Evolutionary conservation across 1,140 invertebrate genomes (phyloP).

Genomic region (Batillaria attramentaria): DNA sequence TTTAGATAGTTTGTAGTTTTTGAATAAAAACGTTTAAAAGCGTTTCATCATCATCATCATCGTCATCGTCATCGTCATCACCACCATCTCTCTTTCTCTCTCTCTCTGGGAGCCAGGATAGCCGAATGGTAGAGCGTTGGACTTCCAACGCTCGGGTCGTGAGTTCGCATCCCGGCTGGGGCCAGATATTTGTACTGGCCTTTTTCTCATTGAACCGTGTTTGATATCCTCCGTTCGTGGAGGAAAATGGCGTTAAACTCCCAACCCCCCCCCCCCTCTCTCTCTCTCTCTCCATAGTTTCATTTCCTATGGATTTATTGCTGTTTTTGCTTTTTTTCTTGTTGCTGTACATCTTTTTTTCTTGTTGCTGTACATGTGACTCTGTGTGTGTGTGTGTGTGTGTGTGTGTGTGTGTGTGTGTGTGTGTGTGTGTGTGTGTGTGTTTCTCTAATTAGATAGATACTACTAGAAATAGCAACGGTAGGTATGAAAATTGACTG

Average conservation of each 20-base stretch:
- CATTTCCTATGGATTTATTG: neutral
- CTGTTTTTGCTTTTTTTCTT: neutral
- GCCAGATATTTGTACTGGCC: neutral
- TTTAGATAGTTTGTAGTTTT: too few relatives aligned
- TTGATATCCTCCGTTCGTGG: neutral
- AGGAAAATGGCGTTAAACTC: too few relatives aligned
- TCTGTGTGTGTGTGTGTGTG: conserved; percentile 2
- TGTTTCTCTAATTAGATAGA: too few relatives aligned
- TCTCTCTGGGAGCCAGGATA: too few relatives aligned
- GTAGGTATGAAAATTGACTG: too few relatives aligned
- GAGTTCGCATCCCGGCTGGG: too few relatives aligned
- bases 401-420: neutral
- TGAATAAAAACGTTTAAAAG: neutral
- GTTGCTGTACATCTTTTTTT: neutral
- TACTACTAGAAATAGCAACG: too few relatives aligned
- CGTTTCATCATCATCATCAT: conserved; percentile 24
- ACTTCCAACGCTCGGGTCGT: too few relatives aligned
- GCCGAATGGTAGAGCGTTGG: too few relatives aligned
- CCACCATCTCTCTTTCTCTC: conserved; percentile 10
- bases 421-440: neutral
- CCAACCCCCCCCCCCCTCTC: too few relatives aligned
- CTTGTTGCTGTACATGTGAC: neutral
- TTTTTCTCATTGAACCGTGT: neutral
- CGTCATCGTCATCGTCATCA: conserved; percentile 30
- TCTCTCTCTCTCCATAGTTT: too few relatives aligned